Conservation (phyloP, 2,888 invertebrate genomes). For the Melanchra persicariae region DNA sequence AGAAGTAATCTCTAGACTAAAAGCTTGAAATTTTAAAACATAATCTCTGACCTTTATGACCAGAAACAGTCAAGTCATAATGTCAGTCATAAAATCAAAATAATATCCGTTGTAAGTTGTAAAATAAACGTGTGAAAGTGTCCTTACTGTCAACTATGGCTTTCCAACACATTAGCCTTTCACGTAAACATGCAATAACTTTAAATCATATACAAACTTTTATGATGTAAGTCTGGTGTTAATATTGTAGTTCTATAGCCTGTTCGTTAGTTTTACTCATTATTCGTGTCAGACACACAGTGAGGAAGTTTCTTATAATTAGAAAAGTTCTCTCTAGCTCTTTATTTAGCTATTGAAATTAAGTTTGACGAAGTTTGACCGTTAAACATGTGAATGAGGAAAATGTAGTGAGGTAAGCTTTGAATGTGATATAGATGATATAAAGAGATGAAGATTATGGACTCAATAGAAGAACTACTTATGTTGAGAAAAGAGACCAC, state of each 20-base stretch:
- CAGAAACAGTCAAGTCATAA: neutral
- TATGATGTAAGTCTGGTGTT: constrained; percentile 30
- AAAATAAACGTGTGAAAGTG: constrained; percentile 46
- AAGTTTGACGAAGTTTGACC: neutral
- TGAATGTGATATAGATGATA: too few relatives aligned
- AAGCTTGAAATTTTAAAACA: neutral
- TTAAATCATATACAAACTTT: constrained; percentile 38
- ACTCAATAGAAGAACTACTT: neutral
- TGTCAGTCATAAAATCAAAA: neutral
- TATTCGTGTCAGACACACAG: neutral
- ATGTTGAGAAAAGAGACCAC: neutral
- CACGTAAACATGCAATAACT: constrained; percentile 39
- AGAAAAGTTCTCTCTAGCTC: neutral
- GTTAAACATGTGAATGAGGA: neutral
- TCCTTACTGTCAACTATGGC: constrained; percentile 32
- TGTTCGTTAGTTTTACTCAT: constrained; percentile 11
- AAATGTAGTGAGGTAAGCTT: too few relatives aligned
- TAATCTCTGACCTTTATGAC: neutral
- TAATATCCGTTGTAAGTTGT: neutral
- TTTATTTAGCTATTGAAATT: neutral
- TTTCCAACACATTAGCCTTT: constrained; percentile 44
- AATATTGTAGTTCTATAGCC: constrained; percentile 4
- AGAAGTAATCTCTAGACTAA: too few relatives aligned
- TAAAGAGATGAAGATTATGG: neutral
- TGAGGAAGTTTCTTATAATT: neutral